These are phyloP conservation scores for Drosophila paulistorum DNA, from an alignment of 1,140 invertebrate genomes.

Conservation along the genomic window DNA sequence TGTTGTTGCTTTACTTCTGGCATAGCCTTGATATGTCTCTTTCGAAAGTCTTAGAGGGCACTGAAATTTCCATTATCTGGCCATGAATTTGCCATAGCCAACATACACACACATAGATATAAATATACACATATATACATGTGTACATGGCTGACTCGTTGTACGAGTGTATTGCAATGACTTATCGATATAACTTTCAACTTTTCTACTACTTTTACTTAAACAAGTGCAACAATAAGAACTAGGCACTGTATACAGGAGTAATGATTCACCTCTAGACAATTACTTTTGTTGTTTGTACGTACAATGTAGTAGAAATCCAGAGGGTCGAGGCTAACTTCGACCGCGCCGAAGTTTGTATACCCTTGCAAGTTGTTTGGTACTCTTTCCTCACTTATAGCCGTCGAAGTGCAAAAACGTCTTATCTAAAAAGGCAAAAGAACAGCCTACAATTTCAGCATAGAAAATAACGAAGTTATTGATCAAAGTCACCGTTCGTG, in stretches of 20 bases:
- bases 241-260: neutral
- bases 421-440: too few relatives aligned
- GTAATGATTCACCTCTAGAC: neutral
- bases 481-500: too few relatives aligned
- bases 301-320: too few relatives aligned
- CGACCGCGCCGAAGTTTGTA: too few relatives aligned
- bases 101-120: neutral
- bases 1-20: neutral
- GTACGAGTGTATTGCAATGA: too few relatives aligned
- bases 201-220: neutral
- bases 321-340: too few relatives aligned
- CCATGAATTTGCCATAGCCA: slow-evolving; percentile 1
- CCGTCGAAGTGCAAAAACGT: too few relatives aligned
- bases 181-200: slow-evolving; percentile 6
- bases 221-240: too few relatives aligned
- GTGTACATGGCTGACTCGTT: neutral
- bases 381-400: too few relatives aligned
- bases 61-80: slow-evolving; percentile 1
- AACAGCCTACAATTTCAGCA: too few relatives aligned
- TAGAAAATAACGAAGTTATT: too few relatives aligned
- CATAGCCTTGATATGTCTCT: slow-evolving; percentile 6
- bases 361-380: too few relatives aligned
- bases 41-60: neutral
- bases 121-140: neutral
- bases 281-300: neutral